phyloP scores from a whole-genome alignment of 2,797 vertebrate genomes.

The Micrastur ruficollis region DNA sequence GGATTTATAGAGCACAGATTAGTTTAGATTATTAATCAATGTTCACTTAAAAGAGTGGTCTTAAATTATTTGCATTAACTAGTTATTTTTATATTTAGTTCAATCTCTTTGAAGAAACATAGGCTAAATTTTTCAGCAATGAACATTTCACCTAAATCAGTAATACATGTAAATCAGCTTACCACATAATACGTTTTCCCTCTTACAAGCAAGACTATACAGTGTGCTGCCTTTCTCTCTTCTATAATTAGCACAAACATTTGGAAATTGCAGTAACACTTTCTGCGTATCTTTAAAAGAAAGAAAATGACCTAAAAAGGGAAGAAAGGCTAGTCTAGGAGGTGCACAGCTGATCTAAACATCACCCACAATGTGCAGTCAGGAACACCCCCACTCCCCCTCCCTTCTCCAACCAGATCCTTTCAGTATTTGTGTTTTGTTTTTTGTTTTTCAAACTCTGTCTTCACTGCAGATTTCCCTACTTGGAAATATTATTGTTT shows the following conservation, averaged over 20 bases:
- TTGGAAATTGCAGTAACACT: background rate
- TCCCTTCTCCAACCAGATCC: background rate
- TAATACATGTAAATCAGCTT: background rate
- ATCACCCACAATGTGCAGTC: background rate
- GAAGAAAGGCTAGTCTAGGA: conserved; percentile 15
- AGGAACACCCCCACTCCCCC: background rate
- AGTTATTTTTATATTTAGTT: background rate
- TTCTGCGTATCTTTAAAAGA: conserved; percentile 2
- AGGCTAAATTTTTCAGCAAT: background rate
- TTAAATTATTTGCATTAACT: background rate
- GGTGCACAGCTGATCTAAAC: conserved; percentile 20
- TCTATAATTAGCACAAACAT: conserved; percentile 39
- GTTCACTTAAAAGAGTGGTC: background rate
- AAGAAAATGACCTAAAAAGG: conserved; percentile 60
- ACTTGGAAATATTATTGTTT: conserved; percentile 37
- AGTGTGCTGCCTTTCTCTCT: background rate
- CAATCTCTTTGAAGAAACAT: background rate
- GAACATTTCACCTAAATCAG: background rate
- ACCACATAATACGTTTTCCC: background rate
- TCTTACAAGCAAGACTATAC: background rate
- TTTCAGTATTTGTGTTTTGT: conserved; percentile 3
- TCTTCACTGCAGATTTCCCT: conserved; percentile 43
- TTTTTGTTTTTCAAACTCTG: conserved; percentile 18
- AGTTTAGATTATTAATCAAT: background rate
- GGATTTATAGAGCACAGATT: background rate